phyloP scores from a whole-genome alignment of 2,888 invertebrate genomes.

The Chirona hameri region DNA sequence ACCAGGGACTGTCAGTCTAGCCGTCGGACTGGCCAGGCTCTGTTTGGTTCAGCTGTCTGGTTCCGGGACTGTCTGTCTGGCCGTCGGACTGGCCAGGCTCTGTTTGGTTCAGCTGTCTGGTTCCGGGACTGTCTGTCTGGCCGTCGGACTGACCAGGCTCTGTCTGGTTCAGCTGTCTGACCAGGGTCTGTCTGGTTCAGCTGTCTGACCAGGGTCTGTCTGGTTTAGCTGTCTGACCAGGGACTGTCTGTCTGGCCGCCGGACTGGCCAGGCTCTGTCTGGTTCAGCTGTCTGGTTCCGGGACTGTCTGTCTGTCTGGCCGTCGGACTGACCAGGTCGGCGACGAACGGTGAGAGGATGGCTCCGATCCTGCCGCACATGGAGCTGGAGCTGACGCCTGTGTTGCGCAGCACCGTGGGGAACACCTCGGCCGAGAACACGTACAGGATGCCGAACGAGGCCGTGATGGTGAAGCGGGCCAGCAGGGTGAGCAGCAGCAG shows the following conservation, averaged over 20 bases:
- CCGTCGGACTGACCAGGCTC: too few species aligned
- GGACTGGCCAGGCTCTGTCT: too few species aligned
- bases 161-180: neutral
- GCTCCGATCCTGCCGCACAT: slow-evolving; percentile 80
- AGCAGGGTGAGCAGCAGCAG: slow-evolving; percentile 58
- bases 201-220: too few species aligned
- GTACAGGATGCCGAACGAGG: slow-evolving; percentile 79
- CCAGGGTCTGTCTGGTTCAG: neutral
- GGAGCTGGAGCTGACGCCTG: slow-evolving; percentile 78
- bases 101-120: too few species aligned
- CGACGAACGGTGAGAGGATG: slow-evolving; percentile 76
- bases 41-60: too few species aligned
- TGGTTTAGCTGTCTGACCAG: too few species aligned
- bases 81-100: too few species aligned
- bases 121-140: too few species aligned
- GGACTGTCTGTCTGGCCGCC: neutral
- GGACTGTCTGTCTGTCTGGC: neutral
- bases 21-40: too few species aligned
- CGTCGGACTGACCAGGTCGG: slow-evolving; percentile 53
- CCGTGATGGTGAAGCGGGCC: slow-evolving; percentile 61
- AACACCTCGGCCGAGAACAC: slow-evolving; percentile 83
- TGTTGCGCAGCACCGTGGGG: slow-evolving; percentile 81
- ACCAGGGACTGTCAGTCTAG: too few species aligned
- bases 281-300: neutral
- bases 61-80: too few species aligned